Conservation (phyloP, 2,797 vertebrate genomes). For the Semaprochilodus insignis region DNA sequence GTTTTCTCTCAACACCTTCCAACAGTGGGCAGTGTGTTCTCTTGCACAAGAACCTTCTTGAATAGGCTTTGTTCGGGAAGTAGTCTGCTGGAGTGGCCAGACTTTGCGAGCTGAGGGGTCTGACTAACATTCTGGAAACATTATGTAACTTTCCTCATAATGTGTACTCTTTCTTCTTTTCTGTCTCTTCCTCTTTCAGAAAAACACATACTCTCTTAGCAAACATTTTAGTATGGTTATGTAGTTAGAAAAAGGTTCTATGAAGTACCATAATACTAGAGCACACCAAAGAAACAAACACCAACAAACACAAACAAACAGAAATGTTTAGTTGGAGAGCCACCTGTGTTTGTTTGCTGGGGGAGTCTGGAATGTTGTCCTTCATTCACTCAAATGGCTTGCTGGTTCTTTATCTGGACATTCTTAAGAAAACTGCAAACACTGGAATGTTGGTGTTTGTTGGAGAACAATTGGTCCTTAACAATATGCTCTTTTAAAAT, state of each 20-base stretch:
- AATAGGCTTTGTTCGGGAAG: constrained; percentile 53
- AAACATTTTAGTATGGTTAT: no score
- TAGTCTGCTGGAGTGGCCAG: constrained; percentile 32
- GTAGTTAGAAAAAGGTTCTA: no score
- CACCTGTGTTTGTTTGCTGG: background rate
- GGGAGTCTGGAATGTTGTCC: background rate
- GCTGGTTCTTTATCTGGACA: background rate
- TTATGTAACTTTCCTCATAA: constrained; percentile 52
- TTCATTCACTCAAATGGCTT: background rate
- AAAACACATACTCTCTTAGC: background rate
- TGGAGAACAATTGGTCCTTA: background rate
- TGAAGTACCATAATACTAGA: background rate
- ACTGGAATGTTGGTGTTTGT: background rate
- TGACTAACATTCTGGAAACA: constrained; percentile 44
- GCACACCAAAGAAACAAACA: no score
- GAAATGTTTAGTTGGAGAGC: background rate
- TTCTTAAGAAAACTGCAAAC: background rate
- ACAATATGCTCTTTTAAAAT: no score
- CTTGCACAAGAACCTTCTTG: constrained; percentile 49
- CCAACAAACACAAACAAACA: background rate
- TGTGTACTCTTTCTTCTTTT: constrained; percentile 12
- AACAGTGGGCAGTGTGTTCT: constrained; percentile 44
- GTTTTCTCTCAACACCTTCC: constrained; percentile 45
- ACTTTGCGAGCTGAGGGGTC: constrained; percentile 33
- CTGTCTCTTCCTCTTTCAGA: background rate